A percentile compares a stretch with the other conserved stretches of the same genome.
These are phyloP conservation scores for Atopsyche davidsoni DNA, from an alignment of 1,140 invertebrate species.

Conservation along the genomic window DNA sequence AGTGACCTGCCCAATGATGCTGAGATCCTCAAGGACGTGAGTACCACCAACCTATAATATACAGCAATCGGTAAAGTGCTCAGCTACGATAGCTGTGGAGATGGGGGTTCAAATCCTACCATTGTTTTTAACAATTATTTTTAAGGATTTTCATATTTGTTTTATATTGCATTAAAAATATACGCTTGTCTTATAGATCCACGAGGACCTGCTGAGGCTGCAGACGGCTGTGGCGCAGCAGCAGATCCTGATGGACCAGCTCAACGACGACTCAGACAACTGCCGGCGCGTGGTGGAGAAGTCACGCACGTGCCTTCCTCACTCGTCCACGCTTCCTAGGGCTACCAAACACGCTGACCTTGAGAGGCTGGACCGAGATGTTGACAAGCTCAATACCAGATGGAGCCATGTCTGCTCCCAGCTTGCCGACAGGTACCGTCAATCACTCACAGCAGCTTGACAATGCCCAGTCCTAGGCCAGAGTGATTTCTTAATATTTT, in stretches of 20 bases:
- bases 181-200: conserved; percentile 41
- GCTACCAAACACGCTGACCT: conserved; percentile 70
- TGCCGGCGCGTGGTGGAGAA: conserved; percentile 80
- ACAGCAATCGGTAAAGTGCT: no score
- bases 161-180: neutral
- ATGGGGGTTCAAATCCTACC: neutral
- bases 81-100: no score
- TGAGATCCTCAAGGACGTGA: conserved; percentile 46
- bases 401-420: conserved; percentile 91
- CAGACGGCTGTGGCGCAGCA: conserved; percentile 78
- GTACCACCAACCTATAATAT: no score
- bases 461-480: no score
- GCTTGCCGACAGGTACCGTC: conserved; percentile 73
- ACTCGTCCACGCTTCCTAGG: conserved; percentile 46
- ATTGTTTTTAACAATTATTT: neutral
- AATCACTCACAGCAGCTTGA: neutral
- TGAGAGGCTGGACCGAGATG: conserved; percentile 88
- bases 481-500: no score
- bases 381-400: conserved; percentile 76
- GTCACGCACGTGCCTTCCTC: conserved; percentile 59
- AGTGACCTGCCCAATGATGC: conserved; percentile 45
- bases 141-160: neutral
- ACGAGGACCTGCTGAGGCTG: conserved; percentile 69
- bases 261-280: conserved; percentile 85
- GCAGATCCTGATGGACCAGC: conserved; percentile 80